These are phyloP conservation scores for Labia minor DNA, from an alignment of 2,888 invertebrate species.

Conservation along the genomic window DNA sequence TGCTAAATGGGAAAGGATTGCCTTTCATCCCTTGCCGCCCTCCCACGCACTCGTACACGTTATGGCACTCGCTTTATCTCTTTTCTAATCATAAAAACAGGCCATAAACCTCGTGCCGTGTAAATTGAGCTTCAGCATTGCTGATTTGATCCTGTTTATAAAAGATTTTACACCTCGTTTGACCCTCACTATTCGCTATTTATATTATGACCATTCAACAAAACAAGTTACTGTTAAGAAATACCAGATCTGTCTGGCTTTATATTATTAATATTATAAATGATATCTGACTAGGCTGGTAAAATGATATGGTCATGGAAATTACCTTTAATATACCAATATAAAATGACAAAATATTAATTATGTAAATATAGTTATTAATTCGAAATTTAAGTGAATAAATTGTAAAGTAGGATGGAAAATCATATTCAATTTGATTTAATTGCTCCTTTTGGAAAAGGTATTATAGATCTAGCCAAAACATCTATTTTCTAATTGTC, in stretches of 20 bases:
- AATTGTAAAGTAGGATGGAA: too few species aligned
- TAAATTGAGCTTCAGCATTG: neutral
- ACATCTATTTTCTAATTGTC: too few species aligned
- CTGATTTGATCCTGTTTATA: slow-evolving; percentile 5
- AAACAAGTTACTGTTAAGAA: neutral
- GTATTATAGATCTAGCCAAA: too few species aligned
- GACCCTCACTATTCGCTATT: neutral
- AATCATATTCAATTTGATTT: too few species aligned
- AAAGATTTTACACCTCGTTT: slow-evolving; percentile 13
- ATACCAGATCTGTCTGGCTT: neutral
- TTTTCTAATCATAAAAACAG: slow-evolving; percentile 13
- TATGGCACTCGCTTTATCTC: slow-evolving; percentile 13
- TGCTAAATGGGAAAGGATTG: slow-evolving; percentile 2
- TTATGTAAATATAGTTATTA: too few species aligned
- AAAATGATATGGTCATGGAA: too few species aligned
- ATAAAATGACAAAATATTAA: too few species aligned
- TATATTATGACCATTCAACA: slow-evolving; percentile 13
- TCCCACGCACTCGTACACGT: neutral
- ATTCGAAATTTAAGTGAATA: too few species aligned
- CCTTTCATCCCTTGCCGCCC: neutral
- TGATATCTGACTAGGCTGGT: too few species aligned
- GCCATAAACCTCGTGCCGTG: slow-evolving; percentile 6
- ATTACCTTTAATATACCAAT: too few species aligned
- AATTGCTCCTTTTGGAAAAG: too few species aligned
- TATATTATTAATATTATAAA: too few species aligned